A percentile compares a stretch with the other conserved stretches of the same genome.
These are phyloP conservation scores for Myrmecophaga tridactyla DNA, from an alignment of 2,113 vertebrate genomes.

Conservation along the genomic window DNA sequence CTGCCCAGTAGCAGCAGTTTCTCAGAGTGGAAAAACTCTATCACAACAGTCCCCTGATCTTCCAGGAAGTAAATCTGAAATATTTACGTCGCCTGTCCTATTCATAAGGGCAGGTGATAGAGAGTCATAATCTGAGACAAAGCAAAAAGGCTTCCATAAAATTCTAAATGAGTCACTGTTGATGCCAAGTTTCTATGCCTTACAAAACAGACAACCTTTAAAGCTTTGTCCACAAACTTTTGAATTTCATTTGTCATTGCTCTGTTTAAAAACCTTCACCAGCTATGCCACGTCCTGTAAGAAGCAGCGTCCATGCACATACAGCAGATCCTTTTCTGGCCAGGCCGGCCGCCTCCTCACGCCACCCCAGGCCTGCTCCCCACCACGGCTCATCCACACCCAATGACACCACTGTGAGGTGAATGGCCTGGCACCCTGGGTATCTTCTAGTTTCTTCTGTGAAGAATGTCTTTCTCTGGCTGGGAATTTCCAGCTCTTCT, in stretches of 20 bases:
- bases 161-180: not conserved
- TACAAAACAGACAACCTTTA: not conserved
- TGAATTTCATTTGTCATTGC: not conserved
- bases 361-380: not conserved
- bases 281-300: not conserved
- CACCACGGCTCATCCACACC: not conserved
- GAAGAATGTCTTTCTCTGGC: not conserved
- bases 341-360: not conserved
- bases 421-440: not conserved
- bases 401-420: rapidly evolving
- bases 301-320: not conserved
- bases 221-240: not conserved
- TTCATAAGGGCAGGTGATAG: not conserved
- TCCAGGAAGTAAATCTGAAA: not conserved
- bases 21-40: not conserved
- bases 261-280: not conserved
- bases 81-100: not conserved
- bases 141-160: not conserved
- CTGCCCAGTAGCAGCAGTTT: not conserved
- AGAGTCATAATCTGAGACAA: not conserved
- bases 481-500: not conserved
- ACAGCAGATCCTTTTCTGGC: not conserved
- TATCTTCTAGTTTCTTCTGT: not conserved
- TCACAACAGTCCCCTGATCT: not conserved
- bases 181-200: not conserved